A percentile compares a stretch with the other conserved stretches of the same genome.
These are phyloP conservation scores for Aplodontia rufa DNA, from an alignment of 2,113 vertebrate genomes.

Conservation along the genomic window DNA sequence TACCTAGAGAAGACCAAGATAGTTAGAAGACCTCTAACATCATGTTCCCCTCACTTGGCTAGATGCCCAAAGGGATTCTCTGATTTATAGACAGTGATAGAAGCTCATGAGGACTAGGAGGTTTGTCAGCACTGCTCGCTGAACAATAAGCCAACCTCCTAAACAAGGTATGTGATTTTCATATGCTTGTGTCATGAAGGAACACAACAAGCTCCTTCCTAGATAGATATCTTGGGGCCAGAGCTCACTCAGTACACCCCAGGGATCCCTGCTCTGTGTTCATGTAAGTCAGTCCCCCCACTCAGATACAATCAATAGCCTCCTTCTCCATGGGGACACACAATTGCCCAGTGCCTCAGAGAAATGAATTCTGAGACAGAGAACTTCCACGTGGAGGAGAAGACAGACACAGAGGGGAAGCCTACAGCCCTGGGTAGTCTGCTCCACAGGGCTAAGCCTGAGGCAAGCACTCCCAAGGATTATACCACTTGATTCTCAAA, in stretches of 20 bases:
- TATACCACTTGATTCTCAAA: not conserved
- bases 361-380: too few relatives aligned
- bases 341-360: too few relatives aligned
- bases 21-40: too few relatives aligned
- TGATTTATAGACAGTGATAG: not conserved
- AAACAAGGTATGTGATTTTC: not conserved
- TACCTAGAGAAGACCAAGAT: too few relatives aligned
- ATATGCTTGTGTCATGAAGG: not conserved
- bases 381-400: too few relatives aligned
- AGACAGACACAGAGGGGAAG: too few relatives aligned
- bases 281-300: not conserved
- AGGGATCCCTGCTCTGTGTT: not conserved
- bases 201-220: not conserved
- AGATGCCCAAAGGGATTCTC: not conserved
- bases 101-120: not conserved
- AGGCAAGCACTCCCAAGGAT: not conserved
- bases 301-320: too few relatives aligned
- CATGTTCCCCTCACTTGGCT: not conserved
- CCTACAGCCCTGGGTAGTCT: too few relatives aligned
- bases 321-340: too few relatives aligned
- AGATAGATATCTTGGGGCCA: not conserved
- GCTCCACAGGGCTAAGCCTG: not conserved
- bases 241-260: too few relatives aligned
- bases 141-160: not conserved
- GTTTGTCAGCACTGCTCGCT: too few relatives aligned